Base-by-base conservation (phyloP, 2,113 vertebrate genomes). In the Ophthalmolycus amberensis region DNA sequence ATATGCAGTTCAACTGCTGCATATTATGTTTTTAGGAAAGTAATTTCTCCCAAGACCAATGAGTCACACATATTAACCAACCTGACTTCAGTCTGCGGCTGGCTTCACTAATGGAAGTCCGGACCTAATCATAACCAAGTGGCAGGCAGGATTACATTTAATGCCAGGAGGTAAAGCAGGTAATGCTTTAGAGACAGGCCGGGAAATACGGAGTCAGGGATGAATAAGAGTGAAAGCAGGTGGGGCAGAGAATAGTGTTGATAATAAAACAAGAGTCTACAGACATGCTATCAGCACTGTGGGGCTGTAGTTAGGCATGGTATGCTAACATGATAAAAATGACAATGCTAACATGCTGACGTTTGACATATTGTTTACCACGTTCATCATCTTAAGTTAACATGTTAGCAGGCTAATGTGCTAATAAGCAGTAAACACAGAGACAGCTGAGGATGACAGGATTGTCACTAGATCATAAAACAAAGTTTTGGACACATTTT, bases 51-150 rank as follows among this genome's bases (percentile, higher is more conserved):
- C 29, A 64, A 71, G 67, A 75, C 9, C 82, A 79, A 34, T 52
- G 72, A 89, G 64, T 85, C 80, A 78, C 66, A 79, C 77, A 44
- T 64, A 64, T 68, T 80, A 79, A 87, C 81, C 60, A 74, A 69
- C 48, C 69, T 40, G 32, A 64, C 72, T 65, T 71, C 75, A 78
- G 71, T 5, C 60, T 81, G 75, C 56, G 52, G 69, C 29, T 56
- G 71, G 71, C 40, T 64, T 52, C 60, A 44, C 71, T 83, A 63
- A 80, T 80, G 50, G 20, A 70, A 77, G 71, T 63, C 68, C n/a
- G 22, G 73, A 75, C 42, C 34, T 54, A 54, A 86, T 68, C 66
- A 81, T 58, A 82, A 79, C 52, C 44, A 80, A 56, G 52, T 75
- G 77, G 52, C 48, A 58, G 16, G 15, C 37, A 64, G 50, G 52